phyloP scores from a whole-genome alignment of 2,113 vertebrate genomes.

The Petroica traversi region DNA sequence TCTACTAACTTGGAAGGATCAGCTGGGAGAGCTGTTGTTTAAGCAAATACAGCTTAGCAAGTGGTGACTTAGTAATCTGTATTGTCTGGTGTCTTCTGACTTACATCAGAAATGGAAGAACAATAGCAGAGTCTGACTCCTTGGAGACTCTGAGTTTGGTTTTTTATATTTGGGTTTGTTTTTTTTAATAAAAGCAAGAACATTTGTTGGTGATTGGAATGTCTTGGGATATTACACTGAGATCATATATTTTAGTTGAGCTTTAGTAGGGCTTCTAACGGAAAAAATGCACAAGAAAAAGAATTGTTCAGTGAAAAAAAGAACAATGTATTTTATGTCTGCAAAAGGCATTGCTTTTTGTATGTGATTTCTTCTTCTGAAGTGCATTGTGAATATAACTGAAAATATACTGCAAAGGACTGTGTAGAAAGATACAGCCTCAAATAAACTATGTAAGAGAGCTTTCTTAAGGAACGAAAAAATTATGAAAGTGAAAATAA shows the following conservation, averaged over 20 bases:
- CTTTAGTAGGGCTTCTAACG: constrained; percentile 11
- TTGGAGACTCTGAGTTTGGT: neutral
- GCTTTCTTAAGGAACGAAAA: constrained; percentile 22
- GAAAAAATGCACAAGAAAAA: constrained; percentile 20
- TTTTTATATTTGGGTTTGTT: neutral
- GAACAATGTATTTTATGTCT: neutral
- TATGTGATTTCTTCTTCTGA: constrained; percentile 1
- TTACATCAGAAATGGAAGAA: constrained; percentile 61
- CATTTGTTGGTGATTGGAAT: constrained; percentile 23
- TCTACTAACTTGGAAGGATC: constrained; percentile 38
- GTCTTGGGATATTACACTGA: constrained; percentile 14
- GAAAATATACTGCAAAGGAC: constrained; percentile 11
- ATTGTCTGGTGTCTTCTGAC: constrained; percentile 53
- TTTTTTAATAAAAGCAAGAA: constrained; percentile 47
- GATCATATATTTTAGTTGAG: constrained; percentile 40
- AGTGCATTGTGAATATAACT: neutral
- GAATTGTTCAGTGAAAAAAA: neutral
- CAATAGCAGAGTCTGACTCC: constrained; percentile 39
- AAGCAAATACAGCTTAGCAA: constrained; percentile 48
- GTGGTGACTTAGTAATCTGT: constrained; percentile 30
- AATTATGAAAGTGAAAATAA: neutral
- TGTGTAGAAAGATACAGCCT: neutral
- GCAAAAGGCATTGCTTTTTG: constrained; percentile 35
- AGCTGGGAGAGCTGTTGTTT: constrained; percentile 64
- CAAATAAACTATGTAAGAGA: constrained; percentile 12